Evolutionary conservation across 1,140 invertebrate species (phyloP).

Genomic region (Muscidifurax raptorellus): DNA sequence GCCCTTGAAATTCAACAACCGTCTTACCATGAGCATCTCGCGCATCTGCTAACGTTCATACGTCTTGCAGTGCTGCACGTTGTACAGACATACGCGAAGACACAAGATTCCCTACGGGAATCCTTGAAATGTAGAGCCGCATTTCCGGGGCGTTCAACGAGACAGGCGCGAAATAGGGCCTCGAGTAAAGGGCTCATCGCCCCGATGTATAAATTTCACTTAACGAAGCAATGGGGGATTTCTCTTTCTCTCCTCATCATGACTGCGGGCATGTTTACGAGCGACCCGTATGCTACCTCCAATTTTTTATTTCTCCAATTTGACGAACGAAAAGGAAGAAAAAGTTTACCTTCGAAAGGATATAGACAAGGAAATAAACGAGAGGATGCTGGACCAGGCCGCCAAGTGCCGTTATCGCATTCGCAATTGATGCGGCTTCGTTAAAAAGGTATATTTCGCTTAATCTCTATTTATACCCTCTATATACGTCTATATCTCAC

Average conservation of each 20-base stretch:
- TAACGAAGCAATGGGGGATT: background rate
- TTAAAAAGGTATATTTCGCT: background rate
- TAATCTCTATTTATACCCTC: background rate
- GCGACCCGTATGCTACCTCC: background rate
- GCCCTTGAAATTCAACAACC: too few relatives aligned
- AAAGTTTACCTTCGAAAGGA: background rate
- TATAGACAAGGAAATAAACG: background rate
- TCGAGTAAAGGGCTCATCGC: background rate
- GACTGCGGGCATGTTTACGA: background rate
- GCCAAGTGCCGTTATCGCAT: background rate
- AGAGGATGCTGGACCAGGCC: background rate
- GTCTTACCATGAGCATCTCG: background rate
- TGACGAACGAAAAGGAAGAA: background rate
- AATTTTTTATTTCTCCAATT: background rate
- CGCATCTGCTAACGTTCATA: background rate
- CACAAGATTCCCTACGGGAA: background rate
- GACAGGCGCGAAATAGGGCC: conserved; percentile 13
- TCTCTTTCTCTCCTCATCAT: background rate
- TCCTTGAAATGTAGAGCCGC: background rate
- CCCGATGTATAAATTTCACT: conserved; percentile 5
- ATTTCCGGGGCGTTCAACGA: conserved; percentile 8
- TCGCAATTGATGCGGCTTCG: background rate
- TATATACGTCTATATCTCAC: too few relatives aligned
- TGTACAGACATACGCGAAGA: background rate
- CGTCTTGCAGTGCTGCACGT: background rate